A percentile compares a stretch with the other conserved stretches of the same genome.
Evolutionary conservation across 2,797 vertebrate species (phyloP).

Genomic region (Coilia nasus): DNA sequence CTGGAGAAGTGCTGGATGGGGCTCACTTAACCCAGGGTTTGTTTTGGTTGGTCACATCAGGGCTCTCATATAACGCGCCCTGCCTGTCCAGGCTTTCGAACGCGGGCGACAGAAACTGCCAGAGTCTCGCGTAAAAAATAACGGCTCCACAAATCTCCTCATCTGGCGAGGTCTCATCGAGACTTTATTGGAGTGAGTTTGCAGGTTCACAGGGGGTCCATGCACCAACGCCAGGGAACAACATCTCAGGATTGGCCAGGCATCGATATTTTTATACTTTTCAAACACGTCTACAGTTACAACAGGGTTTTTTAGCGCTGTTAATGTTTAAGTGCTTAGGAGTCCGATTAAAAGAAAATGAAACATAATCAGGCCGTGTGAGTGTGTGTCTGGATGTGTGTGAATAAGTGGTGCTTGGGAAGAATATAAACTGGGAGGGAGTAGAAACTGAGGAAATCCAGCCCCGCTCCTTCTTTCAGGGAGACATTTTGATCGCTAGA

Average conservation of each 20-base stretch:
- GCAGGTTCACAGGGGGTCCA: neutral
- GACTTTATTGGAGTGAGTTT: neutral
- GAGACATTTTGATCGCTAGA: neutral
- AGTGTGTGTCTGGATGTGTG: slow-evolving; percentile 14
- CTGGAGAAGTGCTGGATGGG: slow-evolving; percentile 9
- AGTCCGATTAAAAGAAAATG: slow-evolving; percentile 29
- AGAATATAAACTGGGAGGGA: slow-evolving; percentile 30
- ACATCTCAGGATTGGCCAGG: neutral
- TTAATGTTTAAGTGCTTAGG: neutral
- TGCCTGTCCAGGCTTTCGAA: neutral
- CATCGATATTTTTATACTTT: neutral
- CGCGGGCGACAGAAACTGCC: neutral
- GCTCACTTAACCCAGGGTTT: slow-evolving; percentile 1
- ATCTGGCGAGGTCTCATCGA: neutral
- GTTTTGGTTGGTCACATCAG: slow-evolving; percentile 12
- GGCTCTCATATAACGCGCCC: slow-evolving; percentile 9
- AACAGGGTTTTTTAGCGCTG: neutral
- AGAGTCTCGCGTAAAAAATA: neutral
- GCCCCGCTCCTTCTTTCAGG: slow-evolving; percentile 1
- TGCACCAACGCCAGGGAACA: neutral
- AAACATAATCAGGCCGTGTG: slow-evolving; percentile 18
- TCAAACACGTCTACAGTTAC: neutral
- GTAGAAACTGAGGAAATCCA: too few relatives aligned
- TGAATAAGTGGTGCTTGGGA: slow-evolving; percentile 57
- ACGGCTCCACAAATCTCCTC: slow-evolving; percentile 1